Conservation (phyloP, 2,888 invertebrate species). For the Drepanosiphum platanoidis region DNA sequence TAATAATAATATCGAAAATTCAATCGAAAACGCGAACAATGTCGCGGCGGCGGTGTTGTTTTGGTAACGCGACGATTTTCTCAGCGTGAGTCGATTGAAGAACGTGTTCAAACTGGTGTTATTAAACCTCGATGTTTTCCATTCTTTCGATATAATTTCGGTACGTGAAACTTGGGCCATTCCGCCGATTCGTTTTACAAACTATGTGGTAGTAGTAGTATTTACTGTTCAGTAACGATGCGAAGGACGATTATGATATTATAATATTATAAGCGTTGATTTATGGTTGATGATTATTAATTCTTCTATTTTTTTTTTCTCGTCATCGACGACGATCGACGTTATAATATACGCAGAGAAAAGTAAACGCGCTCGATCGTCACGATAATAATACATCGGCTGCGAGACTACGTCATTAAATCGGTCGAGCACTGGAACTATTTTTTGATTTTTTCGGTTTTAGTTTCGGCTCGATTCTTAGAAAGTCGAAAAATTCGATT, state of each 20-base stretch:
- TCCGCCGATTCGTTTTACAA: not conserved
- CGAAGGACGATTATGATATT: too few species aligned
- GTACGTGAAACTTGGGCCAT: not conserved
- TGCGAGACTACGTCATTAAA: not conserved
- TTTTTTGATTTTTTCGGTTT: too few species aligned
- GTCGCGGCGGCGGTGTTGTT: not conserved
- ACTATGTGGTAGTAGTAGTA: too few species aligned
- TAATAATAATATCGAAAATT: not conserved
- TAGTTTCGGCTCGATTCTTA: too few species aligned
- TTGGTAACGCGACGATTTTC: not conserved
- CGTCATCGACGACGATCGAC: not conserved
- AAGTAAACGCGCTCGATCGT: not conserved
- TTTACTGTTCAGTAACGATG: not conserved
- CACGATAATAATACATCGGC: too few species aligned
- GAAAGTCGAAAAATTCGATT: too few species aligned
- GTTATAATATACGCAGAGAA: not conserved
- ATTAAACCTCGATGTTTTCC: conserved; percentile 5
- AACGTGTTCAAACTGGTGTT: not conserved
- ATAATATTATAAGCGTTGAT: not conserved
- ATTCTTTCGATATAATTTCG: not conserved
- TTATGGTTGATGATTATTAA: not conserved
- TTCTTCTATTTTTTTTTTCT: not conserved
- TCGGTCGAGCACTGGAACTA: too few species aligned
- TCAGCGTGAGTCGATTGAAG: not conserved
- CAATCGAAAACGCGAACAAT: not conserved